These are phyloP conservation scores for Agriopis leucophaearia DNA, from an alignment of 2,888 invertebrate species.

Conservation along the genomic window DNA sequence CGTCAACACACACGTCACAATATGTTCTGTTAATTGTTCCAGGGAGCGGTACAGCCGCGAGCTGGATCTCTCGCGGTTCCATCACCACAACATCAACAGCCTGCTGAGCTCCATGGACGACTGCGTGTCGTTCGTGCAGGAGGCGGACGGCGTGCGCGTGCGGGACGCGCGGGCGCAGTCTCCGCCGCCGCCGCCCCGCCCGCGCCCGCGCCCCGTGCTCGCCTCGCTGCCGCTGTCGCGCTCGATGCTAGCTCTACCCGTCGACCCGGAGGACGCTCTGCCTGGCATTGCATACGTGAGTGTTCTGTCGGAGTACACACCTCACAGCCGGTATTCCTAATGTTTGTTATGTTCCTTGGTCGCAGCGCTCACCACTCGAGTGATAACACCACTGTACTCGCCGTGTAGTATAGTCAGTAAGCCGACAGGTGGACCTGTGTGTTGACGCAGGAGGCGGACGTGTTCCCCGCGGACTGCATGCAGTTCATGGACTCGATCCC, in stretches of 20 bases:
- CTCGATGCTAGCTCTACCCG: constrained; percentile 34
- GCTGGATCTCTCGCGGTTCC: constrained; percentile 65
- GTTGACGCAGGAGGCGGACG: constrained; percentile 67
- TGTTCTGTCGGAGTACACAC: constrained; percentile 7
- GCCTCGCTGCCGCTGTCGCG: constrained; percentile 29
- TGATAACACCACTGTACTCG: too few species aligned
- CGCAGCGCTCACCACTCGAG: too few species aligned
- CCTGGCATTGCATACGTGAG: constrained; percentile 70
- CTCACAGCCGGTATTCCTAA: neutral
- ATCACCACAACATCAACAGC: constrained; percentile 67
- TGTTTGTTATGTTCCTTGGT: too few species aligned
- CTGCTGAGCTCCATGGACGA: constrained; percentile 59
- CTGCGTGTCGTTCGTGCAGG: constrained; percentile 47
- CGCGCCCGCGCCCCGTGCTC: constrained; percentile 27
- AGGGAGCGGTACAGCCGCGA: constrained; percentile 69
- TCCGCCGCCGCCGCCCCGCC: constrained; percentile 24
- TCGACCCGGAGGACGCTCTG: constrained; percentile 68
- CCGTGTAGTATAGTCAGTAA: too few species aligned
- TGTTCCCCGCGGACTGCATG: constrained; percentile 79
- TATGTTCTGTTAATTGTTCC: constrained; percentile 4
- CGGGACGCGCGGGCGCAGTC: constrained; percentile 29
- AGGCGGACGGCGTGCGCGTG: constrained; percentile 25
- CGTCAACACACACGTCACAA: too few species aligned
- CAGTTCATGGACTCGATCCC: constrained; percentile 71
- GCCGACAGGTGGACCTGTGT: neutral